These are phyloP conservation scores for Drosophila formosana DNA, from an alignment of 2,888 invertebrate species.

Conservation along the genomic window DNA sequence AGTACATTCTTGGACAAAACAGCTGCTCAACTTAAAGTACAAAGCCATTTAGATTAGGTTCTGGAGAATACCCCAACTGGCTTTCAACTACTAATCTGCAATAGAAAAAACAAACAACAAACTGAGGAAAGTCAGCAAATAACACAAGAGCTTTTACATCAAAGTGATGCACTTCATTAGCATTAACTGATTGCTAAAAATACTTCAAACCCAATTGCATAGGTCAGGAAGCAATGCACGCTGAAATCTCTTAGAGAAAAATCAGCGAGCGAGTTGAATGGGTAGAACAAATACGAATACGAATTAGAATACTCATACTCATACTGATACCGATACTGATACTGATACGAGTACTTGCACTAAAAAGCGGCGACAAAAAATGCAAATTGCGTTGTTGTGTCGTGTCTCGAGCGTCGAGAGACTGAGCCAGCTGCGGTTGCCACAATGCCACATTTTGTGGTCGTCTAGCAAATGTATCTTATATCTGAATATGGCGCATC, in stretches of 20 bases:
- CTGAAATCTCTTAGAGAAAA: constrained; percentile 3
- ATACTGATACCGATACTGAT: neutral
- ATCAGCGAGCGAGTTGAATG: neutral
- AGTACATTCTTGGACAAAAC: constrained; percentile 23
- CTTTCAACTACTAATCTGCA: neutral
- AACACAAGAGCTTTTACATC: neutral
- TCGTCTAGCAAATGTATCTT: constrained; percentile 5
- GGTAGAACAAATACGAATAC: constrained; percentile 1
- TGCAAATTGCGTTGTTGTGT: constrained; percentile 58
- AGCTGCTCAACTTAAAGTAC: constrained; percentile 28
- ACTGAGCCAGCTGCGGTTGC: constrained; percentile 24
- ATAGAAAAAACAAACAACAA: neutral
- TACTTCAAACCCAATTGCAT: constrained; percentile 43
- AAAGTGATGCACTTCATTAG: constrained; percentile 13
- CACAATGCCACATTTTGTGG: constrained; percentile 42
- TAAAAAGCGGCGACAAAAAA: constrained; percentile 37
- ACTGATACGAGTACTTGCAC: constrained; percentile 2
- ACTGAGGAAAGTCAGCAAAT: neutral
- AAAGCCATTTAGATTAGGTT: constrained; percentile 19
- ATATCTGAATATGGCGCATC: constrained; percentile 21
- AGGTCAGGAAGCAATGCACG: constrained; percentile 49
- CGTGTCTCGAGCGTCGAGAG: constrained; percentile 18
- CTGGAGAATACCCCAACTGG: constrained; percentile 2
- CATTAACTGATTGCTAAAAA: constrained; percentile 39
- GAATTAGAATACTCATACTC: neutral